Percentiles rank a stretch among this genome's conserved stretches.
Conservation (phyloP, 1,140 invertebrate genomes). For the Zaprionus kolodkinae region DNA sequence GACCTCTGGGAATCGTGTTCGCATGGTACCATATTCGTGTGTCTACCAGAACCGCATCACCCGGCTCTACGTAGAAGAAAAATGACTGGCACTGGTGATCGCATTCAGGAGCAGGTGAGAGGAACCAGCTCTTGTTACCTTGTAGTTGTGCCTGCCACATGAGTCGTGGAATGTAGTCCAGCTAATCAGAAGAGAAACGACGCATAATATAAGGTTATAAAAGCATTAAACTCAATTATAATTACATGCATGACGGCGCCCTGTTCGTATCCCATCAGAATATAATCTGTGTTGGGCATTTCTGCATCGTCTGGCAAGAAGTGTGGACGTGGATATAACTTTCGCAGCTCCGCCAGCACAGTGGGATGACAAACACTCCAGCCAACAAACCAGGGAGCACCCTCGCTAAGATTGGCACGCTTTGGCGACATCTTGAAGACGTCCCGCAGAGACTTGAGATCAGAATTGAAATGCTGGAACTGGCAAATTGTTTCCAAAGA, state of each 20-base stretch:
- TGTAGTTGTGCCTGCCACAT: constrained; percentile 97
- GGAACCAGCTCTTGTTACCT: constrained; percentile 93
- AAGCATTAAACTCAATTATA: constrained; percentile 65
- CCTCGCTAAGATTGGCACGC: constrained; percentile 87
- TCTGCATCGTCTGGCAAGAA: constrained; percentile 96
- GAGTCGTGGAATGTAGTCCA: constrained; percentile 95
- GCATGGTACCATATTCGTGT: constrained; percentile 97
- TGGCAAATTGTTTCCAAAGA: constrained; percentile 92
- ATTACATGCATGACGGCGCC: constrained; percentile 96
- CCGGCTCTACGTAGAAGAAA: constrained; percentile 91
- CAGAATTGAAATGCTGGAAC: constrained; percentile 95
- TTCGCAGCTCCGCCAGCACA: constrained; percentile 89
- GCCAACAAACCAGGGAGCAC: constrained; percentile 94
- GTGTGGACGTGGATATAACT: constrained; percentile 92
- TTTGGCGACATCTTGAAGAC: constrained; percentile 91
- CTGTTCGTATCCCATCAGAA: constrained; percentile 96
- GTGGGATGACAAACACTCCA: constrained; percentile 96
- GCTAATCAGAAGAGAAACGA: constrained; percentile 85
- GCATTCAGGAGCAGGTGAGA: constrained; percentile 95
- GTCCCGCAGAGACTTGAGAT: constrained; percentile 90
- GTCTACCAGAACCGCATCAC: constrained; percentile 94
- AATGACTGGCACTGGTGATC: constrained; percentile 90
- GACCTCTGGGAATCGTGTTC: constrained; percentile 92
- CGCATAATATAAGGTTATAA: neutral
- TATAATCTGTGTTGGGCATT: constrained; percentile 94